A percentile compares a stretch with the other conserved stretches of the same genome.
Conservation (phyloP, 2,113 vertebrate species). For the Myotis brandtii region DNA sequence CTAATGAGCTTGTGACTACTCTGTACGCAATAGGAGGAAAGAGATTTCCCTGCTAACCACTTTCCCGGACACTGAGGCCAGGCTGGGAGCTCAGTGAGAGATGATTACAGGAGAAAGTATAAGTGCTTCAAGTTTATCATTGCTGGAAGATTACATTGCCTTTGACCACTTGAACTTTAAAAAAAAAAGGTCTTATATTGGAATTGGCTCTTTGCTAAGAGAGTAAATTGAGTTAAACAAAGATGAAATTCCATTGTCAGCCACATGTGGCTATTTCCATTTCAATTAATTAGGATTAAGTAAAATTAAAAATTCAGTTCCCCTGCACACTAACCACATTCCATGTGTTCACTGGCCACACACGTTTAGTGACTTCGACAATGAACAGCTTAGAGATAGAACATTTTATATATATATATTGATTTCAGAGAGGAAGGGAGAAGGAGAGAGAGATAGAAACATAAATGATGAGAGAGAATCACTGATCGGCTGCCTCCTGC, state of each 20-base stretch:
- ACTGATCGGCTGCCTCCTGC: no score
- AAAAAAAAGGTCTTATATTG: not conserved
- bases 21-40: not conserved
- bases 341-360: not conserved
- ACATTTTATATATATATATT: not conserved
- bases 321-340: not conserved
- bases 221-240: not conserved
- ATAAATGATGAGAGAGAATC: no score
- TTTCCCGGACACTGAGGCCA: not conserved
- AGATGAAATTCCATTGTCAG: not conserved
- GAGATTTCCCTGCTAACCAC: not conserved
- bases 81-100: not conserved
- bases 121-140: not conserved
- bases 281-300: not conserved
- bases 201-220: not conserved
- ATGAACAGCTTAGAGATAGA: not conserved
- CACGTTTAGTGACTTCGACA: not conserved
- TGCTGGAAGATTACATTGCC: not conserved
- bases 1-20: not conserved
- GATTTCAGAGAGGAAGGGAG: no score
- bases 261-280: not conserved
- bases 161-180: not conserved
- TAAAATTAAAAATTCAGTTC: not conserved
- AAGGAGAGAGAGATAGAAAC: no score
- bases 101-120: not conserved